Conservation (phyloP, 2,888 invertebrate species). For the Hydroisotoma schaefferi region DNA sequence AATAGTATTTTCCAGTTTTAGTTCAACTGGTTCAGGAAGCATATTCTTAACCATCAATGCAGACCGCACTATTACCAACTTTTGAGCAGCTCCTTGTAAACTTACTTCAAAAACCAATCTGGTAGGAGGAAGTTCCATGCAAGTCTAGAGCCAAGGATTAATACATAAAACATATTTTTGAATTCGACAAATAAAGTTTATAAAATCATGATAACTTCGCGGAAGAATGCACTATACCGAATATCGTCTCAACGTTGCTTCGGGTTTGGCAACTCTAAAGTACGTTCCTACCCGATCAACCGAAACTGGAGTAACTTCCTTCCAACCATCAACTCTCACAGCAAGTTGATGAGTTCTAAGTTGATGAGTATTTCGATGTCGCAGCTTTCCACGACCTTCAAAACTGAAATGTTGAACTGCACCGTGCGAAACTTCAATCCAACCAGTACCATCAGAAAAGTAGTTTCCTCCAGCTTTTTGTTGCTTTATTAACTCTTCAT, state of each 20-base stretch:
- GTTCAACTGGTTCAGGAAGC: slow-evolving; percentile 67
- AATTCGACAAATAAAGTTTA: slow-evolving; percentile 6
- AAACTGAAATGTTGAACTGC: slow-evolving; percentile 83
- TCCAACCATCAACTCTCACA: slow-evolving; percentile 87
- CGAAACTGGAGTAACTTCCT: slow-evolving; percentile 78
- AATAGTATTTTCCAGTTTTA: slow-evolving; percentile 63
- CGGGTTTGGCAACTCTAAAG: slow-evolving; percentile 66
- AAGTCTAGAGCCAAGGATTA: slow-evolving; percentile 36
- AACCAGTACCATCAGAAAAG: slow-evolving; percentile 51
- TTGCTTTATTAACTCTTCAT: slow-evolving; percentile 48
- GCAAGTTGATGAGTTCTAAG: slow-evolving; percentile 80
- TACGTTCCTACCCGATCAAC: slow-evolving; percentile 94
- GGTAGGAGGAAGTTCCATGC: slow-evolving; percentile 57
- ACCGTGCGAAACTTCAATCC: slow-evolving; percentile 69
- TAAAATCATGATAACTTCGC: too few relatives aligned
- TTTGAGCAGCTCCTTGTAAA: slow-evolving; percentile 88
- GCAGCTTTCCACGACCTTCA: slow-evolving; percentile 67
- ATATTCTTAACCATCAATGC: slow-evolving; percentile 77
- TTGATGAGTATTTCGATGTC: slow-evolving; percentile 71
- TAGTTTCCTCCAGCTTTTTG: slow-evolving; percentile 16
- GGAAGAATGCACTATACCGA: slow-evolving; percentile 22
- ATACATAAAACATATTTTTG: slow-evolving; percentile 5
- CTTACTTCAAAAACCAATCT: slow-evolving; percentile 87
- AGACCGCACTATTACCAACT: slow-evolving; percentile 87
- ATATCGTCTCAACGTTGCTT: slow-evolving; percentile 44